Evolutionary conservation across 2,113 vertebrate genomes (phyloP).

Genomic region (Chloropsis cyanopogon): DNA sequence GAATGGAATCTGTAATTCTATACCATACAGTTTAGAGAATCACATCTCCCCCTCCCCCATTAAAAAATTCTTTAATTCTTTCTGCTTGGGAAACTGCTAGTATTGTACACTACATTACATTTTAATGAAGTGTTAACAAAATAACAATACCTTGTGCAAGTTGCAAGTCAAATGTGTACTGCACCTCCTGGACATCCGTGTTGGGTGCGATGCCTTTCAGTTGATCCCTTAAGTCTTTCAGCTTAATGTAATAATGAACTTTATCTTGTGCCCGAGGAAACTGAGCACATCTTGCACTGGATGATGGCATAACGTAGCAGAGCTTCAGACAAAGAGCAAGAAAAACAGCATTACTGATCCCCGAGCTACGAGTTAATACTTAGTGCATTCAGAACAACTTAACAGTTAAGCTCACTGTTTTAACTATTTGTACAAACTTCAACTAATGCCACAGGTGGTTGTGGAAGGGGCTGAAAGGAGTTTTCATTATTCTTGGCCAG

Average conservation of each 20-base stretch:
- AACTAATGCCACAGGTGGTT: not conserved
- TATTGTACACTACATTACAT: not conserved
- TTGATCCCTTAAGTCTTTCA: constrained; percentile 90
- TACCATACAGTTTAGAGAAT: not conserved
- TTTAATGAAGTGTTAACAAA: not conserved
- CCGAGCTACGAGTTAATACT: not conserved
- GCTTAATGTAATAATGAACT: constrained; percentile 98
- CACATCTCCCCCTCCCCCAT: not conserved
- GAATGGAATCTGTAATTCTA: not conserved
- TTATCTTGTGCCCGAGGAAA: constrained; percentile 98
- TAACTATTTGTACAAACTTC: not conserved
- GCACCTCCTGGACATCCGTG: constrained; percentile 85
- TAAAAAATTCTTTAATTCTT: not conserved
- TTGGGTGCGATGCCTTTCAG: constrained; percentile 80
- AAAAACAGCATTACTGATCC: not conserved
- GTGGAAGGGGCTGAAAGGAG: not conserved
- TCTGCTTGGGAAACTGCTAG: not conserved
- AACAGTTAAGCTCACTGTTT: not conserved
- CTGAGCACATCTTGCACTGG: constrained; percentile 95
- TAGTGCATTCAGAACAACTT: not conserved
- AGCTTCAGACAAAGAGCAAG: constrained; percentile 72
- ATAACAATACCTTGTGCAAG: constrained; percentile 85
- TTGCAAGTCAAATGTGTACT: constrained; percentile 86
- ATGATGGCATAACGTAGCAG: constrained; percentile 96
- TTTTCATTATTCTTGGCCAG: not conserved